Percentiles rank a stretch among this genome's conserved stretches.
These are phyloP conservation scores for Babyrousa celebensis DNA, from an alignment of 2,797 vertebrate genomes.

Conservation along the genomic window DNA sequence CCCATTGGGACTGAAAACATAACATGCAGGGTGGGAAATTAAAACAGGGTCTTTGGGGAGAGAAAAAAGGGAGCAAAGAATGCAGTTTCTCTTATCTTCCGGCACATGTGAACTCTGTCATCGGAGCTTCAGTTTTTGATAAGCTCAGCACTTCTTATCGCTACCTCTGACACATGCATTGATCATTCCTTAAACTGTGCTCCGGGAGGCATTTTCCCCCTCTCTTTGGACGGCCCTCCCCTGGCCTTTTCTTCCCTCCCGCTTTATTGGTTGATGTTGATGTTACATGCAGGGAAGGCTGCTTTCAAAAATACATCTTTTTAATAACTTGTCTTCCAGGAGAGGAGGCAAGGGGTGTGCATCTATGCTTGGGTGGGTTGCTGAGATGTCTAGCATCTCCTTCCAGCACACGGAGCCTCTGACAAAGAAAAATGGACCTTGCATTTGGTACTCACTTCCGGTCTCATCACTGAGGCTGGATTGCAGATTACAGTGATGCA, in stretches of 20 bases:
- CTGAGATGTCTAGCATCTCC: slow-evolving; percentile 81
- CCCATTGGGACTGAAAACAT: background rate
- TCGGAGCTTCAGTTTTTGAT: slow-evolving; percentile 81
- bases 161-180: slow-evolving; percentile 69
- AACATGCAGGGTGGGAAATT: slow-evolving; percentile 68
- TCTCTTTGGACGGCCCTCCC: slow-evolving; percentile 33
- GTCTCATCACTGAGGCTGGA: slow-evolving; percentile 70
- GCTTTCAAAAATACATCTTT: slow-evolving; percentile 86
- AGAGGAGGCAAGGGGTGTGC: slow-evolving; percentile 5
- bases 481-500: slow-evolving; percentile 74
- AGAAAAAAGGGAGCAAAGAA: slow-evolving; percentile 39
- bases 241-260: slow-evolving; percentile 17
- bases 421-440: slow-evolving; percentile 90
- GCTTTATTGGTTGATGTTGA: slow-evolving; percentile 72
- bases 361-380: slow-evolving; percentile 83
- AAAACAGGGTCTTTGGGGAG: slow-evolving; percentile 81
- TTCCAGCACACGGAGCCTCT: slow-evolving; percentile 71
- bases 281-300: slow-evolving; percentile 68
- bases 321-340: slow-evolving; percentile 83
- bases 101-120: slow-evolving; percentile 80
- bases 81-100: slow-evolving; percentile 84
- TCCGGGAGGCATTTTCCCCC: slow-evolving; percentile 43
- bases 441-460: slow-evolving; percentile 57
- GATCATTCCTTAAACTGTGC: slow-evolving; percentile 80
- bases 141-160: slow-evolving; percentile 85